These are phyloP conservation scores for Malurus elegans DNA, from an alignment of 2,113 vertebrate species.

Conservation along the genomic window DNA sequence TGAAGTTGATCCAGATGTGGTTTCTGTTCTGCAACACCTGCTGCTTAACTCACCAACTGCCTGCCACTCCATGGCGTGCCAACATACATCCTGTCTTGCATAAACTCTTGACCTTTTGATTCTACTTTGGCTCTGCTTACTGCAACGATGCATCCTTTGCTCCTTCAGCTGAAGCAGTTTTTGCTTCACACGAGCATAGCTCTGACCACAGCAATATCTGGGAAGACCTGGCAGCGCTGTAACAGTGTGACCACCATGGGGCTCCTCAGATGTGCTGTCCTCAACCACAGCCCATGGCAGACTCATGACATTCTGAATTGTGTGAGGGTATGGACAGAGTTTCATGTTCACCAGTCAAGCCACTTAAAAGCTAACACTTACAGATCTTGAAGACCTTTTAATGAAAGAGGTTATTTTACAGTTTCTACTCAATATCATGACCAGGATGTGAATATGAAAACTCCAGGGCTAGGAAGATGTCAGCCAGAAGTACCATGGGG, in stretches of 20 bases:
- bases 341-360: background rate
- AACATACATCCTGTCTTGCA: background rate
- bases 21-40: background rate
- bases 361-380: background rate
- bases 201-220: background rate
- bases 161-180: background rate
- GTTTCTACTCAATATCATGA: background rate
- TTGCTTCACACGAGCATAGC: background rate
- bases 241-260: background rate
- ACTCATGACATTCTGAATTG: background rate
- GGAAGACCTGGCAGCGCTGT: accelerated
- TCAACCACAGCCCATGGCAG: background rate
- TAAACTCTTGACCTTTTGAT: background rate
- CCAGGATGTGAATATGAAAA: background rate
- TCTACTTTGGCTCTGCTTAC: background rate
- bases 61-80: accelerated
- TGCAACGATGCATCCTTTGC: background rate
- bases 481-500: background rate
- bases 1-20: background rate
- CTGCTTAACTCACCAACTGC: background rate
- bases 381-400: background rate
- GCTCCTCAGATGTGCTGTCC: background rate
- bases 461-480: background rate
- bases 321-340: background rate
- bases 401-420: background rate